Evolutionary conservation across 2,797 vertebrate genomes (phyloP).

Genomic region (Falco rusticolus): DNA sequence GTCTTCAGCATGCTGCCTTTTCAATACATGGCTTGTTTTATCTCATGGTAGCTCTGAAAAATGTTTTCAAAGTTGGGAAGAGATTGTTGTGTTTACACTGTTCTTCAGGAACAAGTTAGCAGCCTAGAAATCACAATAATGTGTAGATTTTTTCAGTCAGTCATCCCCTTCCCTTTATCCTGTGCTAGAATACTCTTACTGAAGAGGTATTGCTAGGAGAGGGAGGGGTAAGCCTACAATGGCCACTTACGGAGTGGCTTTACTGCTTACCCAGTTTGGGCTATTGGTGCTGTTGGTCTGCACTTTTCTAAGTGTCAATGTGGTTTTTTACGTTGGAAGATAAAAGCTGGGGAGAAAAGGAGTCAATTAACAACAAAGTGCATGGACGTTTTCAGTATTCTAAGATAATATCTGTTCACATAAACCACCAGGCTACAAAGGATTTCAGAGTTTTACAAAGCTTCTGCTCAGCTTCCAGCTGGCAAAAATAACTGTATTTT

Average conservation of each 20-base stretch:
- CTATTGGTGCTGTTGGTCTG: neutral
- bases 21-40: neutral
- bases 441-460: conserved; percentile 19
- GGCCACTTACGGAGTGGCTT: neutral
- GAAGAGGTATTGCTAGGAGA: neutral
- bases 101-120: neutral
- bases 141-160: neutral
- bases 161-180: neutral
- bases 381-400: conserved; percentile 36
- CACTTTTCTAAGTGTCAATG: neutral
- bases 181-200: neutral
- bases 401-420: conserved; percentile 42
- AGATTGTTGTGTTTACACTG: neutral
- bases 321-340: conserved; percentile 1
- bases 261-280: neutral
- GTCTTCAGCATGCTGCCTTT: neutral
- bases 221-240: neutral
- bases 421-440: conserved; percentile 51
- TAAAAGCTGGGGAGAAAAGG: neutral
- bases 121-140: neutral
- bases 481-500: conserved; percentile 33
- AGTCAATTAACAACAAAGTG: neutral
- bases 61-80: neutral
- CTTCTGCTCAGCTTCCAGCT: conserved; percentile 55
- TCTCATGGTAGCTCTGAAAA: neutral